Conservation (phyloP, 2,888 invertebrate species). For the Exephanes ischioxanthus region DNA sequence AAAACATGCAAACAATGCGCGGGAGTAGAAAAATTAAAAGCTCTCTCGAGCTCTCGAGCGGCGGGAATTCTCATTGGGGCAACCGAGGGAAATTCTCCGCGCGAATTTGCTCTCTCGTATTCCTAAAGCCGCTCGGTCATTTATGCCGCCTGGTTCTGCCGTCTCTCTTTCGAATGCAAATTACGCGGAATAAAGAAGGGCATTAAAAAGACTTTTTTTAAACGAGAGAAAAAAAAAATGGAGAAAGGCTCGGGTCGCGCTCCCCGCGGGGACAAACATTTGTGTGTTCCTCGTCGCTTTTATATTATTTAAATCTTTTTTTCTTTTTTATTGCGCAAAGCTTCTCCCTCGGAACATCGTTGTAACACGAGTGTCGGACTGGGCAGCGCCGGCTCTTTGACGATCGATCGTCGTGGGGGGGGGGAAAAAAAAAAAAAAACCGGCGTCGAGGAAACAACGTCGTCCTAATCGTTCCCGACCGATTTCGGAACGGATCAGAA, state of each 20-base stretch:
- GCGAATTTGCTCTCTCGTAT: constrained; percentile 36
- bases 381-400: neutral
- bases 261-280: constrained; percentile 33
- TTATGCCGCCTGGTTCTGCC: constrained; percentile 2
- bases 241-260: neutral
- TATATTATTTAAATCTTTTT: too few relatives aligned
- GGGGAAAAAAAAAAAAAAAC: too few relatives aligned
- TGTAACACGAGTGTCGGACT: neutral
- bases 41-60: constrained; percentile 1
- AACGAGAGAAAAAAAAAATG: constrained; percentile 25
- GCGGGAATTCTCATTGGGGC: constrained; percentile 36
- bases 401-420: constrained; percentile 18
- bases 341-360: neutral
- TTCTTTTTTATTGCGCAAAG: neutral
- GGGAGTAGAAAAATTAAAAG: constrained; percentile 28
- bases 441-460: constrained; percentile 27
- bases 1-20: constrained; percentile 5
- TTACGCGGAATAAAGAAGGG: constrained; percentile 46
- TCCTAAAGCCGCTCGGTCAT: constrained; percentile 55
- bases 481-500: constrained; percentile 32
- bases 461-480: constrained; percentile 9
- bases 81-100: constrained; percentile 44
- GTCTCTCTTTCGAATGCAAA: constrained; percentile 59
- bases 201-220: constrained; percentile 11
- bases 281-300: neutral